Base-by-base conservation (phyloP, 1,140 invertebrate species). In the Camponotus floridanus region DNA sequence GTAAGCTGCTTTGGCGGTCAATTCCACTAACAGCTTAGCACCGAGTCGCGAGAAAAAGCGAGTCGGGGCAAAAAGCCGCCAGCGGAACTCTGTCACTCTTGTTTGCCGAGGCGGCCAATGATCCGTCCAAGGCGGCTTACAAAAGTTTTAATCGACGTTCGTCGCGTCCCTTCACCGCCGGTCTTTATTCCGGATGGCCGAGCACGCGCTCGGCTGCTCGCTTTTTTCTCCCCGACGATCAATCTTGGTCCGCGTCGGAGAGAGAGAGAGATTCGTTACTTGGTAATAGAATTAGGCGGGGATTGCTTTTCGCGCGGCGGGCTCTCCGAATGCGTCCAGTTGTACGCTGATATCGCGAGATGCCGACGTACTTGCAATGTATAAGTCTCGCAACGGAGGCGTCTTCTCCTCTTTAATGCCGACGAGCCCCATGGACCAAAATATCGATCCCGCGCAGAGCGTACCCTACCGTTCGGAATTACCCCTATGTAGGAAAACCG, bases 71-170 rank as follows among this genome's bases (percentile, higher is more conserved):
- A 93, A 92, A 92, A 92, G 51, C 59, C 42, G 65, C 62, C 57
- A 71, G n/a, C 85, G 84, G 76, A 92, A 91, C 88, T 93, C 90
- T 89, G 90, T 94, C 93, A 91, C 92, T 94, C 79, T 87, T 92
- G 86, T 92, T 91, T 91, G 90, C 86, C 57, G 59, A 45, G 45
- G 48, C 42, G 67, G 79, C 88, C 92, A 92, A 92, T 93, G 89
- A 92, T 90, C 92, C 92, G 86, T 83, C 85, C 74, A 89, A 76
- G 81, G 85, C 79, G 87, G 87, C 90, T 92, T 90, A 93, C 87
- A 91, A 88, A 94, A 94, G 91, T 94, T 94, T 94, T 94, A 94
- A 94, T 94, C 92, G 93, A 91, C 87, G 55, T 68, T 85, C 71
- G 79, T 88, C 57, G 76, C 88, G 88, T 89, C 87, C 88, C 87